These are phyloP conservation scores for Caenorhabditis briggsae DNA, from an alignment of 1,140 invertebrate species.

Conservation along the genomic window DNA sequence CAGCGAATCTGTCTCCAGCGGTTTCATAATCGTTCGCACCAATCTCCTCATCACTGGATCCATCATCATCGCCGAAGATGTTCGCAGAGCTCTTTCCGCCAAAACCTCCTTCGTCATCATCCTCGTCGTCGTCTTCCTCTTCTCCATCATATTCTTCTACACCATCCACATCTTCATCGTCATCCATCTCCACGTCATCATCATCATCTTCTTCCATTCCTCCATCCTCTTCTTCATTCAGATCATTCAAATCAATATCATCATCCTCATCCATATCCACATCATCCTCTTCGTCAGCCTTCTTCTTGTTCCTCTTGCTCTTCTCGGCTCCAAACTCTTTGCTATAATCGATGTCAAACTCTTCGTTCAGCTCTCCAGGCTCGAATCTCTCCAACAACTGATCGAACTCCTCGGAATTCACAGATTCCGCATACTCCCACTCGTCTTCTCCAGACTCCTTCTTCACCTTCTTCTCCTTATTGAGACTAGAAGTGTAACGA, in stretches of 20 bases:
- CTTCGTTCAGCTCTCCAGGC: conserved; percentile 64
- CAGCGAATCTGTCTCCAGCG: conserved; percentile 26
- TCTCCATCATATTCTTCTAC: conserved; percentile 14
- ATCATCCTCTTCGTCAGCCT: conserved; percentile 76
- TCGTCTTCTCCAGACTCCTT: conserved; percentile 83
- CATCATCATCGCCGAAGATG: conserved; percentile 28
- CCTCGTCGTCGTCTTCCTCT: conserved; percentile 8
- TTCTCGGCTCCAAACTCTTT: conserved; percentile 62
- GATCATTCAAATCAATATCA: conserved; percentile 77
- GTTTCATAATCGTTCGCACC: conserved; percentile 30
- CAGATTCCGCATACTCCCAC: conserved; percentile 80
- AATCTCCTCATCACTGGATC: conserved; percentile 31
- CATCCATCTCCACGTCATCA: conserved; percentile 49
- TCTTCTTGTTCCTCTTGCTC: conserved; percentile 70
- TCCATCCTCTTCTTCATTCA: conserved; percentile 52
- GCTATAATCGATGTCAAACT: conserved; percentile 64
- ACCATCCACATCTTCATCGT: conserved; percentile 1
- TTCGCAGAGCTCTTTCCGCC: conserved; percentile 33
- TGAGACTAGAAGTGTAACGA: conserved; percentile 77
- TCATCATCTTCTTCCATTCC: conserved; percentile 60
- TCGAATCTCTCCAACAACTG: conserved; percentile 74
- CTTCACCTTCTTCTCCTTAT: conserved; percentile 77
- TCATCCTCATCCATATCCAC: conserved; percentile 78
- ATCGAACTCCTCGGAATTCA: conserved; percentile 89
- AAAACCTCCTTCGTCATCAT: conserved; percentile 17